These are phyloP conservation scores for Myotis pilosus DNA, from an alignment of 2,797 vertebrate species.

Conservation along the genomic window DNA sequence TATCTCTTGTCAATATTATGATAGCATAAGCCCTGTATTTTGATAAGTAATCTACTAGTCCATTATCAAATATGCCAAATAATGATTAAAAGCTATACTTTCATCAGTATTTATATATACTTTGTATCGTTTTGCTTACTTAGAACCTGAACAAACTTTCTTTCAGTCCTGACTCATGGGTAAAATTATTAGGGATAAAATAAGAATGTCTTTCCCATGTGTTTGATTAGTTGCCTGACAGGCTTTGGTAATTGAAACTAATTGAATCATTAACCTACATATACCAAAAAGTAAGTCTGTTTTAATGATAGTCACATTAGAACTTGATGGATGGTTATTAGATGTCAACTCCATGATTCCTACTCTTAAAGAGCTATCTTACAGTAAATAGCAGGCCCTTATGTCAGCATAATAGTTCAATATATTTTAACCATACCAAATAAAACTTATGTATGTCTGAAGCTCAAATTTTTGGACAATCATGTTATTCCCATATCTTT, in stretches of 20 bases:
- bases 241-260: slow-evolving; percentile 53
- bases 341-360: neutral
- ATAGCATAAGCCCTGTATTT: neutral
- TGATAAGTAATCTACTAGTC: neutral
- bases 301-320: slow-evolving; percentile 50
- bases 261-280: slow-evolving; percentile 47
- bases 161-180: neutral
- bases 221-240: slow-evolving; percentile 27
- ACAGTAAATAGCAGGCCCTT: slow-evolving; percentile 34
- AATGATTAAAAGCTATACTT: neutral
- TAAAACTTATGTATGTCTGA: neutral
- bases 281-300: slow-evolving; percentile 28
- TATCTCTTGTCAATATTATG: neutral
- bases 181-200: slow-evolving; percentile 1
- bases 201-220: neutral
- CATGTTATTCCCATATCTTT: neutral
- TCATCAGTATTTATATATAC: neutral
- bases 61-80: neutral
- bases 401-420: slow-evolving; percentile 32
- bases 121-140: neutral
- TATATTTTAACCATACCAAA: slow-evolving; percentile 10
- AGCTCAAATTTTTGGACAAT: slow-evolving; percentile 1
- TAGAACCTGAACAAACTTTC: neutral
- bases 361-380: slow-evolving; percentile 31
- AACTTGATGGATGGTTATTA: slow-evolving; percentile 60